A percentile compares a stretch with the other conserved stretches of the same genome.
phyloP scores from a whole-genome alignment of 1,140 invertebrate species.

The Magallana angulata region DNA sequence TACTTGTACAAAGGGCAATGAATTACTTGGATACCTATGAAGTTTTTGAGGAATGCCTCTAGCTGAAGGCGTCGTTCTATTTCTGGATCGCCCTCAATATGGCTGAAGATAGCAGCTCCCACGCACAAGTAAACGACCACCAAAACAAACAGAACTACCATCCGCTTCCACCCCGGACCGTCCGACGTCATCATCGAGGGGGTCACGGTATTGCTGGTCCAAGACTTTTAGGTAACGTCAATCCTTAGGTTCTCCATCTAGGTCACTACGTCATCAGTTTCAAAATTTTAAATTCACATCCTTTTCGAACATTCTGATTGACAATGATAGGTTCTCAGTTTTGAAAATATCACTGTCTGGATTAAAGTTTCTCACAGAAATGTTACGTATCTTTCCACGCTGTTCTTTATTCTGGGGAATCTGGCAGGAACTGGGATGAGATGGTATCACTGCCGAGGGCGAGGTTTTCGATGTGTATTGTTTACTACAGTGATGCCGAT shows the following conservation, averaged over 20 bases:
- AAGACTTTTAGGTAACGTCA: not conserved
- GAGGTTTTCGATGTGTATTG: not conserved
- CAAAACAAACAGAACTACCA: slow-evolving; percentile 76
- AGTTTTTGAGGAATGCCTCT: slow-evolving; percentile 51
- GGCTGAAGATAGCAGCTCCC: slow-evolving; percentile 63
- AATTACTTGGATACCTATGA: slow-evolving; percentile 55
- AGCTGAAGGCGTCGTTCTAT: slow-evolving; percentile 56
- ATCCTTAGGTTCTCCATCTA: not conserved
- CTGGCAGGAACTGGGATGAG: not conserved
- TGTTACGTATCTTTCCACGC: not conserved
- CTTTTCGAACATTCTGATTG: too few species aligned
- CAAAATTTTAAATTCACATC: too few species aligned
- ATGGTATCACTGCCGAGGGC: not conserved
- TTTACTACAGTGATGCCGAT: not conserved
- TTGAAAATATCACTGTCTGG: not conserved
- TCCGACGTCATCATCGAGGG: slow-evolving; percentile 22
- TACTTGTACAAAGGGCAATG: not conserved
- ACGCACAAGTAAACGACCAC: slow-evolving; percentile 64
- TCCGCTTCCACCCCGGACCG: slow-evolving; percentile 53
- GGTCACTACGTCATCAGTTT: too few species aligned
- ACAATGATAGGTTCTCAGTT: not conserved
- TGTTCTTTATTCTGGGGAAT: not conserved
- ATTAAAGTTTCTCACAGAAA: not conserved
- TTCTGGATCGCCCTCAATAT: slow-evolving; percentile 63
- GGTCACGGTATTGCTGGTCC: not conserved